Evolutionary conservation across 2,797 vertebrate species (phyloP).

Genomic region (Parotocinclus haroldoi): DNA sequence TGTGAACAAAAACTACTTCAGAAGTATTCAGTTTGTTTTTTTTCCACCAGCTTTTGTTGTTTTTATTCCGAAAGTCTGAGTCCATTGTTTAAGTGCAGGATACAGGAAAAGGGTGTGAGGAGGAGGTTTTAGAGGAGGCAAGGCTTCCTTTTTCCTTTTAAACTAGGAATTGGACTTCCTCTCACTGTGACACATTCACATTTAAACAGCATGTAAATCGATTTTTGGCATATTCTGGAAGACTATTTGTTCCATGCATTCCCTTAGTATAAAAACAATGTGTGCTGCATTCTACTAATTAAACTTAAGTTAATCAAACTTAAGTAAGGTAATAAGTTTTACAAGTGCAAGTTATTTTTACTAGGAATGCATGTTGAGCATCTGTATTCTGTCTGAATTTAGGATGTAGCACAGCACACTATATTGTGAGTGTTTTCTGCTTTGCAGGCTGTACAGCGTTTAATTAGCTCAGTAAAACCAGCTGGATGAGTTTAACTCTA

Average conservation of each 20-base stretch:
- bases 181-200: not conserved
- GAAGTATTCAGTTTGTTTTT: not conserved
- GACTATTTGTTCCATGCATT: too few species aligned
- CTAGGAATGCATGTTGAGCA: too few species aligned
- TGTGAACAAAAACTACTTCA: not conserved
- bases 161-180: conserved; percentile 35
- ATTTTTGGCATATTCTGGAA: too few species aligned
- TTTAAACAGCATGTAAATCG: too few species aligned
- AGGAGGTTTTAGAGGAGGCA: conserved; percentile 53
- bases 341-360: too few species aligned
- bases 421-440: not conserved
- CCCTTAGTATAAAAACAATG: too few species aligned
- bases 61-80: conserved; percentile 30
- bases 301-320: too few species aligned
- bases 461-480: conserved; percentile 6
- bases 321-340: too few species aligned
- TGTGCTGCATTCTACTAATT: too few species aligned
- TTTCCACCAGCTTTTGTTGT: conserved; percentile 5
- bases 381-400: too few species aligned
- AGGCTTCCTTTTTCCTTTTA: conserved; percentile 70
- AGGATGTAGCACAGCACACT: too few species aligned
- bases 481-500: conserved; percentile 6
- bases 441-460: not conserved
- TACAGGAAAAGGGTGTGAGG: conserved; percentile 76
- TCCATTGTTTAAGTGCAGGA: conserved; percentile 71